Percentiles rank a stretch among this genome's conserved stretches.
Evolutionary conservation across 2,797 vertebrate genomes (phyloP).

Genomic region (Notolepis coatsorum): DNA sequence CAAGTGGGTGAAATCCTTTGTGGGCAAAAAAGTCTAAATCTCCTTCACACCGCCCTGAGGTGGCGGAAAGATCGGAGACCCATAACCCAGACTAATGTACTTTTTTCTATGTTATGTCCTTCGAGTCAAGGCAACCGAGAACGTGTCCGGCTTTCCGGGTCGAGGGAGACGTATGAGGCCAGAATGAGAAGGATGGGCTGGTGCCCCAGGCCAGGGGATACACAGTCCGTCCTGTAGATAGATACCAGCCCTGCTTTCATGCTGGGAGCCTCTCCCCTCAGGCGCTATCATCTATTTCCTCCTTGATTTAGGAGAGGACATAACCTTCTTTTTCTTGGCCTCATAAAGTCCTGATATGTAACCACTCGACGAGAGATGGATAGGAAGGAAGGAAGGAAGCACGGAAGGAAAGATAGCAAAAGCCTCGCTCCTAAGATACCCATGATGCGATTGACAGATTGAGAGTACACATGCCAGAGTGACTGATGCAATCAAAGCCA

Average conservation of each 20-base stretch:
- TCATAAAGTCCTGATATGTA: conserved; percentile 24
- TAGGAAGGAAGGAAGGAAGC: too few relatives aligned
- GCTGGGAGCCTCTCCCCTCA: neutral
- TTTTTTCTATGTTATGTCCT: conserved; percentile 64
- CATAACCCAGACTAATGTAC: conserved; percentile 58
- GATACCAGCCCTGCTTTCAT: conserved; percentile 10
- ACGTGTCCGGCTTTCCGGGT: conserved; percentile 54
- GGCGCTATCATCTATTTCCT: neutral
- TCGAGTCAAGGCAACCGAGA: conserved; percentile 67
- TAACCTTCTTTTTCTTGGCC: conserved; percentile 1
- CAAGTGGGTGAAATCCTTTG: conserved; percentile 15
- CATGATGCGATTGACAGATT: conserved; percentile 68
- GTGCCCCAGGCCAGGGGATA: conserved; percentile 4
- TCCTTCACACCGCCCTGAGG: conserved; percentile 24
- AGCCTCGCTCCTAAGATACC: conserved; percentile 25
- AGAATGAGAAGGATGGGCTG: conserved; percentile 16
- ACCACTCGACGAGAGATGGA: conserved; percentile 52
- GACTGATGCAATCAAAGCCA: conserved; percentile 72
- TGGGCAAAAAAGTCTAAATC: conserved; percentile 45
- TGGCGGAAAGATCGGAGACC: conserved; percentile 35
- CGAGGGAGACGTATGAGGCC: conserved; percentile 35
- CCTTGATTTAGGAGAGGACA: conserved; percentile 6
- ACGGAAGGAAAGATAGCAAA: conserved; percentile 13
- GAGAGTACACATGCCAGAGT: conserved; percentile 54
- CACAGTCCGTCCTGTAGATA: neutral